Evolutionary conservation across 2,797 vertebrate genomes (phyloP), one percentile per base, ranked within the genome.

Genomic region (Pantherophis vulpinus): DNA sequence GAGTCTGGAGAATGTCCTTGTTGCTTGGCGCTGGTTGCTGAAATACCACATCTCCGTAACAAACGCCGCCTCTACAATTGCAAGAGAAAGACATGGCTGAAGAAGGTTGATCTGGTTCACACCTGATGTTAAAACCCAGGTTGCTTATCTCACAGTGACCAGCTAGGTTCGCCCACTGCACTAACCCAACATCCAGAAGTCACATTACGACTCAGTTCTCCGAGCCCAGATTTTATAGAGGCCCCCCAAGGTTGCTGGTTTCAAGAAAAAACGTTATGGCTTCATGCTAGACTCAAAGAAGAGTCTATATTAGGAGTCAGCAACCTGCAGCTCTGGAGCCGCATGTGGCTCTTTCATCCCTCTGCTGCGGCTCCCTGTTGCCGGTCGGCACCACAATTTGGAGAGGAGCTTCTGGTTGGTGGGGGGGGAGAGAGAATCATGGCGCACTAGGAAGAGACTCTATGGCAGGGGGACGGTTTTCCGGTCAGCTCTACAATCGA

Each of bases 1-100:
- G 94, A 0, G 79, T 14, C 23, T 93, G 18, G 63, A 96, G 10
- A 58, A 97, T 27, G 3, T 96, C 93, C 20, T 61, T 1, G 20
- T 95, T 96, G 58, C 58, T 74, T 0, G 97, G 97, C 70, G 94
- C 95, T 0, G 97, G 96, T 9, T 14, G 55, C 4, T 23, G 92
- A 91, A 96, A 98, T 9, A 97, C 20, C 9, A 96, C 1, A 0
- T 97, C 95, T 12, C 95, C 95, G 0, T 91, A 91, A 66, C 94
- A 96, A 25, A 96, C 6, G 25, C 96, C 97, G 47, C 96, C 95
- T 94, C 97, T 97, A 91, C 1, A 25, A 89, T n/a, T 51, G 42
- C 29, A 92, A 87, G 16, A 27, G 79, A 55, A 61, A 89, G 60
- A 42, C 13, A n/a, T 0, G 2, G 12, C 32, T 83, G 18, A 5